These are phyloP conservation scores for Cerastoderma edule DNA, from an alignment of 2,888 invertebrate genomes.

Conservation along the genomic window DNA sequence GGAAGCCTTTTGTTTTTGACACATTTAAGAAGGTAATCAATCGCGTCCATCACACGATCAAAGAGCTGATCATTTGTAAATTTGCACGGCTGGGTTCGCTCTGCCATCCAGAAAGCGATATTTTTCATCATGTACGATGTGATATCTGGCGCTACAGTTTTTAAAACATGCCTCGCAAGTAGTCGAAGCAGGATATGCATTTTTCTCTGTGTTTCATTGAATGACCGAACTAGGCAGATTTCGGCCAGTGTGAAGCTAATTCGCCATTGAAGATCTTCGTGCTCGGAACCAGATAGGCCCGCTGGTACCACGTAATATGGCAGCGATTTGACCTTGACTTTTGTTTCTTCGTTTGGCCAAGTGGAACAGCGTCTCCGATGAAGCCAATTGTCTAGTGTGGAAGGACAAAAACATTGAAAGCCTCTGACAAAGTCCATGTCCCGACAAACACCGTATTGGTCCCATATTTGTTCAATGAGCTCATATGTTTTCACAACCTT, in stretches of 20 bases:
- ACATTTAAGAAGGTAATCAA: constrained; percentile 7
- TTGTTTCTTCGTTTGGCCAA: constrained; percentile 10
- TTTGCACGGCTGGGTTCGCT: constrained; percentile 16
- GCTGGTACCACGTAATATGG: constrained; percentile 21
- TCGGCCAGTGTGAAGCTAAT: constrained; percentile 36
- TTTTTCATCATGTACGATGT: constrained; percentile 42
- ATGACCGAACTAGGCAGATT: constrained; percentile 24
- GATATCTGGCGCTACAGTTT: constrained; percentile 8
- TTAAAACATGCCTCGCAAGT: constrained; percentile 28
- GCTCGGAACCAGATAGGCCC: constrained; percentile 11
- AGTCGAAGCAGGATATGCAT: constrained; percentile 27
- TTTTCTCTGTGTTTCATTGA: constrained; percentile 37
- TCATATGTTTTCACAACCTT: neutral
- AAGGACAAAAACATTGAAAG: constrained; percentile 12
- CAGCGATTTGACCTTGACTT: neutral
- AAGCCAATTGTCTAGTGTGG: constrained; percentile 1
- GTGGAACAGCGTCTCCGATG: neutral
- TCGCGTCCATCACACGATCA: constrained; percentile 11
- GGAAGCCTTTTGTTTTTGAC: constrained; percentile 17
- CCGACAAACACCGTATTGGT: neutral
- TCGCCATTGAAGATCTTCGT: constrained; percentile 35
- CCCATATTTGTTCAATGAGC: neutral
- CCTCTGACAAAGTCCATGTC: constrained; percentile 10
- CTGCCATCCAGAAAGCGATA: constrained; percentile 39
- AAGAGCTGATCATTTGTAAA: constrained; percentile 22